phyloP scores from a whole-genome alignment of 2,113 vertebrate genomes.

The Syrmaticus mikado region DNA sequence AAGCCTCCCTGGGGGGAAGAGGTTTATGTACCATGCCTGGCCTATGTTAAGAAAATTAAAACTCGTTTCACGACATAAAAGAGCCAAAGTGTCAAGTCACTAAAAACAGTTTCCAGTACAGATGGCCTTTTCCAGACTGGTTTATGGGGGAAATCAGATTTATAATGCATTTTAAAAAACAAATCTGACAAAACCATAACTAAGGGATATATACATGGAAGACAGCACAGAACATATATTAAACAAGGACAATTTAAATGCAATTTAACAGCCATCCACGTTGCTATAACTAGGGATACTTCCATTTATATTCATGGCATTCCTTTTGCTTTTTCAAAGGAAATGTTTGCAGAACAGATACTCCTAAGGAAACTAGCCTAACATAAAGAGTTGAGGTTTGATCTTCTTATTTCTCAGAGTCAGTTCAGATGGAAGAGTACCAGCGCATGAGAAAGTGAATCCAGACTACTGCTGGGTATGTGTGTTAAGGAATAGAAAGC shows the following conservation, averaged over 20 bases:
- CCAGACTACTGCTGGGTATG: not conserved
- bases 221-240: constrained; percentile 43
- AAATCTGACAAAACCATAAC: constrained; percentile 58
- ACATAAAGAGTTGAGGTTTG: not conserved
- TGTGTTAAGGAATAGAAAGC: not conserved
- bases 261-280: not conserved
- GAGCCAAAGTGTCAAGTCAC: constrained; percentile 75
- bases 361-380: constrained; percentile 4
- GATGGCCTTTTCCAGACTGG: constrained; percentile 69
- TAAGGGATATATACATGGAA: constrained; percentile 32
- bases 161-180: constrained; percentile 68
- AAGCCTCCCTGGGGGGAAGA: constrained; percentile 60
- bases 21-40: constrained; percentile 76
- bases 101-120: constrained; percentile 73
- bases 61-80: constrained; percentile 74
- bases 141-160: constrained; percentile 80
- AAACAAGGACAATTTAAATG: constrained; percentile 38
- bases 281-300: constrained; percentile 4
- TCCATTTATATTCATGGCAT: constrained; percentile 31
- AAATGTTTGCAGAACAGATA: constrained; percentile 36
- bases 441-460: not conserved
- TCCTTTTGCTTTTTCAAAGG: constrained; percentile 20
- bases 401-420: not conserved
- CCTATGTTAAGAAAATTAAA: constrained; percentile 80
- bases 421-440: not conserved